Evolutionary conservation across 2,797 vertebrate species (phyloP).

Genomic region (Crax fasciolata): DNA sequence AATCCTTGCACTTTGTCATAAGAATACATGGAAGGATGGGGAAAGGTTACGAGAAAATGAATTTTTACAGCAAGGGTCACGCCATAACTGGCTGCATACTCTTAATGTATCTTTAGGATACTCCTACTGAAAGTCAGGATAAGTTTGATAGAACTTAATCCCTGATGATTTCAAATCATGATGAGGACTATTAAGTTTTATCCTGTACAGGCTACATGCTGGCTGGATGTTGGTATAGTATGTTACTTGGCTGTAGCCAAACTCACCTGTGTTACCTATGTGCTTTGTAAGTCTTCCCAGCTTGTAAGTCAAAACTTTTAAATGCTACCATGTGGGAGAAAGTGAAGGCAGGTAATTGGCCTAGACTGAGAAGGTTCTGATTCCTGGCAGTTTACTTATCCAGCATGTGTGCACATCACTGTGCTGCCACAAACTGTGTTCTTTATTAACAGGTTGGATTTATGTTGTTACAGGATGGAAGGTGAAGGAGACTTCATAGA

Average conservation of each 20-base stretch:
- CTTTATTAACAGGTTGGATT: constrained; percentile 2
- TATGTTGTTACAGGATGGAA: constrained; percentile 80
- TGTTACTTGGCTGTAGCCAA: neutral
- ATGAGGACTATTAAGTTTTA: neutral
- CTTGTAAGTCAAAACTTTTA: neutral
- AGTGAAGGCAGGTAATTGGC: neutral
- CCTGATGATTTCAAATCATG: neutral
- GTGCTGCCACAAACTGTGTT: neutral
- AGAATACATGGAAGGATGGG: neutral
- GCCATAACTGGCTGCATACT: neutral
- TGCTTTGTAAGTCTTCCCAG: neutral
- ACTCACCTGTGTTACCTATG: neutral
- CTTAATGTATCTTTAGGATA: neutral
- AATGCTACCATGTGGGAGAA: neutral
- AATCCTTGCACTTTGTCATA: neutral
- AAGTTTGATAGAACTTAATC: neutral
- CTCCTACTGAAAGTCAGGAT: neutral
- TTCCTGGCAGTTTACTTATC: neutral
- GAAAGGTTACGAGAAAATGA: neutral
- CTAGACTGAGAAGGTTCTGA: neutral
- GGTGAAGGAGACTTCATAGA: constrained; percentile 87
- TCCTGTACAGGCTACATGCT: neutral
- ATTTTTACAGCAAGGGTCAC: neutral
- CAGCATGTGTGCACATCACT: neutral
- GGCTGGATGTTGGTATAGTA: neutral